A percentile compares a stretch with the other conserved stretches of the same genome.
Evolutionary conservation across 2,113 vertebrate species (phyloP).

Genomic region (Ophiodon elongatus): DNA sequence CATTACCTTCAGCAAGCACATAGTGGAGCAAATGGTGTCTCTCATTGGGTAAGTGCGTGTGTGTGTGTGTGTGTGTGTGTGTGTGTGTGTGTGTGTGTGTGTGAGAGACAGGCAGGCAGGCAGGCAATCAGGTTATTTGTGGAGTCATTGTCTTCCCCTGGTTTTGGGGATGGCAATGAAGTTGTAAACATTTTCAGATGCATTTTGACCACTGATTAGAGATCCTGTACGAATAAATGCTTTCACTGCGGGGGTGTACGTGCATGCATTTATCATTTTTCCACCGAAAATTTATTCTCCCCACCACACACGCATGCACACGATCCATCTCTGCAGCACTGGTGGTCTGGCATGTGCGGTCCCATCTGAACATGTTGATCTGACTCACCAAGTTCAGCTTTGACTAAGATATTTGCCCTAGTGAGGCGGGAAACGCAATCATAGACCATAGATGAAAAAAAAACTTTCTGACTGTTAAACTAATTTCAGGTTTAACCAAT

Average conservation of each 20-base stretch:
- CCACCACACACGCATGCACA: neutral
- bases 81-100: neutral
- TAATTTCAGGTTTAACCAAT: neutral
- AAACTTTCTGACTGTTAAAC: neutral
- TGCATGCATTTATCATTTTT: slow-evolving; percentile 16
- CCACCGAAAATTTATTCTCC: slow-evolving; percentile 1
- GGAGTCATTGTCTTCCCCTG: slow-evolving; percentile 22
- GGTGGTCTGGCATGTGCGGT: slow-evolving; percentile 73
- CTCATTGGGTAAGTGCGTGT: slow-evolving; percentile 94
- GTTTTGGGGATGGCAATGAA: slow-evolving; percentile 18
- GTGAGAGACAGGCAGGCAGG: neutral
- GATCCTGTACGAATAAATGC: slow-evolving; percentile 39
- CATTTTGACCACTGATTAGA: slow-evolving; percentile 34
- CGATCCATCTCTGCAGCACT: slow-evolving; percentile 34
- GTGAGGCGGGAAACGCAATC: slow-evolving; percentile 18
- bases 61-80: neutral
- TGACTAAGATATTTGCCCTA: slow-evolving; percentile 36
- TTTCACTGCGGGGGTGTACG: slow-evolving; percentile 9
- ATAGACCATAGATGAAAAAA: neutral
- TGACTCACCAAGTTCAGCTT: slow-evolving; percentile 68
- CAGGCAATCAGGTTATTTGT: slow-evolving; percentile 13
- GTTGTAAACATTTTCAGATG: slow-evolving; percentile 46
- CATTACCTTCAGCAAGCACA: slow-evolving; percentile 99
- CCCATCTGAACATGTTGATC: slow-evolving; percentile 55
- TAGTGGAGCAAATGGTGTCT: slow-evolving; percentile 99